Conservation (phyloP, 2,113 vertebrate species). For the Phyllostomus hastatus region DNA sequence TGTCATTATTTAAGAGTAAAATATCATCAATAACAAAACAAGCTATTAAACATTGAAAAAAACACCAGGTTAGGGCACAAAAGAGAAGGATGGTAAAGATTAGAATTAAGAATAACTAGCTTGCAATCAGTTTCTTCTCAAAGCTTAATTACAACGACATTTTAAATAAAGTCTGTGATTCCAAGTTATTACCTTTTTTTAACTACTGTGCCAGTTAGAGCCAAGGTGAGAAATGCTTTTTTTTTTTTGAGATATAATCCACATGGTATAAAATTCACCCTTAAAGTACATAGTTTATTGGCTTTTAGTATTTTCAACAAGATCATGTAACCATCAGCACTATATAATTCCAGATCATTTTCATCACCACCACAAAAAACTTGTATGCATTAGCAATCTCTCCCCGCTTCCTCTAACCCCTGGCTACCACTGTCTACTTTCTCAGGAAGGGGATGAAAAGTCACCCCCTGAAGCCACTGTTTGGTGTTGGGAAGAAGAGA, state of each 20-base stretch:
- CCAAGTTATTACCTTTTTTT: constrained; percentile 1
- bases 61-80: neutral
- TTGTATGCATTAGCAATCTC: neutral
- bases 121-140: neutral
- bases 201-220: neutral
- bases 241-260: neutral
- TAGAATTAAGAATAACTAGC: neutral
- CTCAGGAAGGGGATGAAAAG: neutral
- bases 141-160: neutral
- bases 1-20: neutral
- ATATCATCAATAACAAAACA: neutral
- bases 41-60: neutral
- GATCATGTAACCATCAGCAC: neutral
- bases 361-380: neutral
- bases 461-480: neutral
- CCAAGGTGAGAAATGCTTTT: neutral
- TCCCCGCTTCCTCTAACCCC: neutral
- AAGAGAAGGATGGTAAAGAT: neutral
- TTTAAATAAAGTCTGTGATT: constrained; percentile 31
- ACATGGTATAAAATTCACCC: neutral
- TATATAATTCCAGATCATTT: constrained; percentile 10
- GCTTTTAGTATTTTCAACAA: neutral
- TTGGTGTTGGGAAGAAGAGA: neutral
- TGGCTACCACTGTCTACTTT: neutral
- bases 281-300: neutral